phyloP scores from a whole-genome alignment of 1,140 invertebrate species.

The Camponotus pennsylvanicus region DNA sequence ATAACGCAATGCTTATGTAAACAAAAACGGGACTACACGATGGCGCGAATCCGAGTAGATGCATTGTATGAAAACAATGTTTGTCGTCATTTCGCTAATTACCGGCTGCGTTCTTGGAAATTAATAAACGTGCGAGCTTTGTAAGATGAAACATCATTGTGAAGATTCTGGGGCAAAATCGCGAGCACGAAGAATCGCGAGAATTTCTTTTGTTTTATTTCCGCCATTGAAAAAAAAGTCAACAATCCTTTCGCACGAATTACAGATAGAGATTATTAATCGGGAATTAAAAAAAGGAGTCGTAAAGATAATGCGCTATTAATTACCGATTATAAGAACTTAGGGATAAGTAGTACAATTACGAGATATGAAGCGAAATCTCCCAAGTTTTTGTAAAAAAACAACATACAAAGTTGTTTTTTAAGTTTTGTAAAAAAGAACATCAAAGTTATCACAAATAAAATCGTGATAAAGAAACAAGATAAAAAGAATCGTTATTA shows the following conservation, averaged over 20 bases:
- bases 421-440: slow-evolving; percentile 10
- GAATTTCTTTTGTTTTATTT: neutral
- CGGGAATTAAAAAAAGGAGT: neutral
- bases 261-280: neutral
- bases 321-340: slow-evolving; percentile 31
- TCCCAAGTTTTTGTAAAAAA: slow-evolving; percentile 1
- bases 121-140: neutral
- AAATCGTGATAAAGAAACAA: neutral
- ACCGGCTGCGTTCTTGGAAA: neutral
- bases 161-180: neutral
- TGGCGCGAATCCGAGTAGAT: neutral
- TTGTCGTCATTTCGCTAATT: slow-evolving; percentile 14
- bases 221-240: slow-evolving; percentile 16
- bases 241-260: neutral
- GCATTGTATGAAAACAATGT: neutral
- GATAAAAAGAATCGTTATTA: neutral
- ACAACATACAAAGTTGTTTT: neutral
- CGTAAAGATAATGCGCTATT: slow-evolving; percentile 2
- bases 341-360: neutral
- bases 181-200: neutral
- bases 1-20: slow-evolving; percentile 29
- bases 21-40: neutral
- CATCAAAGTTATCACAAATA: neutral
- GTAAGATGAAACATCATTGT: slow-evolving; percentile 9
- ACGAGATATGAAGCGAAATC: neutral